Evolutionary conservation across 2,113 vertebrate species (phyloP).

Genomic region (Rafetus swinhoei): DNA sequence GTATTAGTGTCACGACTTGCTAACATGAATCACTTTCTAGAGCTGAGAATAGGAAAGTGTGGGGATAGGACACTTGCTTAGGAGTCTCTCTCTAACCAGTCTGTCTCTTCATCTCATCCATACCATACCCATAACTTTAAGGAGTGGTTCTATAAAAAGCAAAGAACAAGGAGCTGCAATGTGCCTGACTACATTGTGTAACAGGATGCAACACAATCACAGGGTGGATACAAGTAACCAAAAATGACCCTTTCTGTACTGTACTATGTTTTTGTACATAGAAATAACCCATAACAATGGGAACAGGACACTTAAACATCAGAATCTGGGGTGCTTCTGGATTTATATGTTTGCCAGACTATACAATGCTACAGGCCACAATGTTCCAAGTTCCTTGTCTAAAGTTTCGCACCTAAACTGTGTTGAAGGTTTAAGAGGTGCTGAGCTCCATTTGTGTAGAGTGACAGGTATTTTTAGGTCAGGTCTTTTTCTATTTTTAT

Average conservation of each 20-base stretch:
- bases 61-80: background rate
- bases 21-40: background rate
- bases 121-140: fast-evolving
- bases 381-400: background rate
- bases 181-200: background rate
- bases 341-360: background rate
- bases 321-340: background rate
- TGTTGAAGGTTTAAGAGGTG: background rate
- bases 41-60: background rate
- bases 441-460: background rate
- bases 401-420: background rate
- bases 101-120: background rate
- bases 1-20: background rate
- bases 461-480: background rate
- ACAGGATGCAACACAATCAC: background rate
- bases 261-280: background rate
- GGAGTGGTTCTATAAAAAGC: background rate
- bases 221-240: background rate
- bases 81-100: background rate
- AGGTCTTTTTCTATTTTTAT: background rate
- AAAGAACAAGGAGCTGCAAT: background rate
- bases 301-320: background rate
- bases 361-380: background rate
- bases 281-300: background rate
- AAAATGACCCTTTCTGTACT: background rate